Base-by-base conservation (phyloP, 2,888 invertebrate genomes). In the Synergus japonicus region DNA sequence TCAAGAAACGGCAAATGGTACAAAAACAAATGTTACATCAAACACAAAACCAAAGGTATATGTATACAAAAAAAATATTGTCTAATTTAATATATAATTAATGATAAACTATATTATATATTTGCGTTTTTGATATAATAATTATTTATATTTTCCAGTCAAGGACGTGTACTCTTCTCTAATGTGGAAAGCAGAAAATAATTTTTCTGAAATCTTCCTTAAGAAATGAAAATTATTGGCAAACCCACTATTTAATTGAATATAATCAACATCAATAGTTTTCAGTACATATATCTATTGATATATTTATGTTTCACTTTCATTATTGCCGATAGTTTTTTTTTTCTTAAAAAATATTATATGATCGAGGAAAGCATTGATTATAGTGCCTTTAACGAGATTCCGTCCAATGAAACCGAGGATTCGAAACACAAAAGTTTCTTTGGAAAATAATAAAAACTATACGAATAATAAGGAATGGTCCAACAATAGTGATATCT, bases 101-200 rank as follows among this genome's bases (percentile, higher is more conserved):
- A 12, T 41, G 13, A 2, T 15, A 67, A 46, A 18, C 2, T 8
- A 1, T 58, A 4, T 2, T 8, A 54, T 8, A n/a, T 54, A 54
- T 54, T n/a, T 49, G 4, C 4, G 46, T 49, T 13, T 2, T n/a
- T 2, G n/a, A 2, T n/a, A 54, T n/a, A 58, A 54, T 10, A 69
- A 76, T 66, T 3, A 15, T 29, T 15, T 29, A 1, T 15, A 54
- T 43, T 54, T 67, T 73, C n/a, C 85, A 90, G 90, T 90, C 90
- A 46, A 90, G 88, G 84, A 88, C 88, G n/a, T 90, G 90, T 78
- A 83, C 60, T 73, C 79, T 90, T 78, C 85, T 90, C 82, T 90
- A 87, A 90, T 87, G 79, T 58, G 81, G 65, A 77, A 81, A 54
- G 3, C 18, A 60, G 10, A 10, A 22, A 63, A 12, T 0, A 13